These are phyloP conservation scores for Holothuria scabra DNA, from an alignment of 53 echinoderm and acorn worm species.

Conservation along the genomic window DNA sequence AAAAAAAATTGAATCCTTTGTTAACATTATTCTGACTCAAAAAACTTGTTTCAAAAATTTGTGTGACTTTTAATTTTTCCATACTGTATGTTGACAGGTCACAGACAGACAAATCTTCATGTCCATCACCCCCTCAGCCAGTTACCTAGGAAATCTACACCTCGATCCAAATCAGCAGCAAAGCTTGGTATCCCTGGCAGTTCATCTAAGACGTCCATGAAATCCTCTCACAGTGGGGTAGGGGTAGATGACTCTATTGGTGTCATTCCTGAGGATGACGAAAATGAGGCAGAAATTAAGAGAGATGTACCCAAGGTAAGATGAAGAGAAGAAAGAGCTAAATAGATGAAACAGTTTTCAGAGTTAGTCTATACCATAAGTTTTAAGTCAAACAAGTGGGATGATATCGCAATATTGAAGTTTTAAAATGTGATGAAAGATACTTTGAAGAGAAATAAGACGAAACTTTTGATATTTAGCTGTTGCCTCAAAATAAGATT, in stretches of 20 bases:
- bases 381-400: too few relatives aligned
- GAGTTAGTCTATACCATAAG: too few relatives aligned
- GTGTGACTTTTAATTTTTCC: neutral
- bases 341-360: neutral
- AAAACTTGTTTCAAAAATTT: neutral
- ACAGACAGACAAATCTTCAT: constrained; percentile 39
- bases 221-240: neutral
- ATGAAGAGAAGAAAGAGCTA: neutral
- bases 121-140: constrained; percentile 51
- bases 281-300: constrained; percentile 27
- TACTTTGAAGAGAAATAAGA: too few relatives aligned
- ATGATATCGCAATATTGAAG: too few relatives aligned
- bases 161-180: constrained; percentile 6
- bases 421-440: too few relatives aligned
- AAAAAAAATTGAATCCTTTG: too few relatives aligned
- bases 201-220: neutral
- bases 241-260: constrained; percentile 1
- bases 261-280: constrained; percentile 15
- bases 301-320: constrained; percentile 41
- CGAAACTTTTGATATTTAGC: too few relatives aligned
- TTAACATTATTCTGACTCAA: too few relatives aligned
- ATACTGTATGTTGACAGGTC: constrained; percentile 30
- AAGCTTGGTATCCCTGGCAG: constrained; percentile 4
- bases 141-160: constrained; percentile 36
- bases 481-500: too few relatives aligned